Percentiles rank a stretch among this genome's conserved stretches.
Evolutionary conservation across 2,797 vertebrate genomes (phyloP).

Genomic region (Anisognathus igniventris): DNA sequence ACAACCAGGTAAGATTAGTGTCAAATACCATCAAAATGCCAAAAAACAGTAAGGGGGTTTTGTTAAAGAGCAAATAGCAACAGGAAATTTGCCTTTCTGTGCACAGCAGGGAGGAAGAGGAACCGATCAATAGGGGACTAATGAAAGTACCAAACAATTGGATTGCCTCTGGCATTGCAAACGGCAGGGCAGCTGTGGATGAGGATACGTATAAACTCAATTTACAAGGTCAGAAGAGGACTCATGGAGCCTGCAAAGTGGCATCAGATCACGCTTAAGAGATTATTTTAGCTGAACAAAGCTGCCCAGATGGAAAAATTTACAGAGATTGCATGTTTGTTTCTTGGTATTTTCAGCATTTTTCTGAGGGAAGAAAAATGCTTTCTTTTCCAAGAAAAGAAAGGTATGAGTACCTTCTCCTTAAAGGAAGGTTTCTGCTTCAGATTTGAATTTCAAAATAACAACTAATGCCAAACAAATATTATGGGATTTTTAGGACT

Average conservation of each 20-base stretch:
- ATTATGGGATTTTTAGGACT: not conserved
- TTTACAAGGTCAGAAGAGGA: slow-evolving; percentile 58
- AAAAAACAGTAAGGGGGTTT: not conserved
- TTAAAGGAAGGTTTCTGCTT: not conserved
- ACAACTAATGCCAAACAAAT: not conserved
- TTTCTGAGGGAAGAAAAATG: not conserved
- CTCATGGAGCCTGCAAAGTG: not conserved
- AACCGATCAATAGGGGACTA: not conserved
- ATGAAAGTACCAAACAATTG: slow-evolving; percentile 57
- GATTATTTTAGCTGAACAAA: not conserved
- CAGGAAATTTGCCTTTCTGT: slow-evolving; percentile 15
- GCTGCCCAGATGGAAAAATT: not conserved
- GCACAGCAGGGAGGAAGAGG: not conserved
- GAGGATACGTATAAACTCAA: not conserved
- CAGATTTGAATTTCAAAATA: not conserved
- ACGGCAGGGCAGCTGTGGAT: not conserved
- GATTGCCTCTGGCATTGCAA: slow-evolving; percentile 37
- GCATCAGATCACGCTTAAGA: not conserved
- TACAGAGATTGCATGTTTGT: not conserved
- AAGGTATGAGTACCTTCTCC: not conserved
- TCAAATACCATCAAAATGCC: not conserved
- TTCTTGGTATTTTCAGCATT: not conserved
- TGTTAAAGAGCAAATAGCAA: not conserved
- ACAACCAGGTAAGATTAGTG: not conserved
- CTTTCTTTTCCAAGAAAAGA: not conserved